These are phyloP conservation scores for Tromatobia lineatoria DNA, from an alignment of 2,888 invertebrate genomes.

Conservation along the genomic window DNA sequence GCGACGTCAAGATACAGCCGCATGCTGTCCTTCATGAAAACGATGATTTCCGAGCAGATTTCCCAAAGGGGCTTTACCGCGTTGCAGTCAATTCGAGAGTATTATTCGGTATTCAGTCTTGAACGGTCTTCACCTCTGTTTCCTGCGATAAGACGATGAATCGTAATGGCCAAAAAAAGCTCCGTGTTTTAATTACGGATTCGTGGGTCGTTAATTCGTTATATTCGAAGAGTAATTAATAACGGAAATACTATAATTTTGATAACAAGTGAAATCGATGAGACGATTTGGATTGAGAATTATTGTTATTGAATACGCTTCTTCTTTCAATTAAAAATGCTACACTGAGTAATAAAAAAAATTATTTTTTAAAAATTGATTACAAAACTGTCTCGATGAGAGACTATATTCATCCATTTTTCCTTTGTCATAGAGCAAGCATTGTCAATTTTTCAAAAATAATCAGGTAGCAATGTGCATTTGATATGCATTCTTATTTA, in stretches of 20 bases:
- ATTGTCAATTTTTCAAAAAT: too few species aligned
- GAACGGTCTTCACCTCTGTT: not conserved
- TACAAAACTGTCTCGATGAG: too few species aligned
- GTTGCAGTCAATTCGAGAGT: constrained; percentile 18
- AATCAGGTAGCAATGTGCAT: too few species aligned
- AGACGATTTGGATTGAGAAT: not conserved
- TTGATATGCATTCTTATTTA: too few species aligned
- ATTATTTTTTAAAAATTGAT: too few species aligned
- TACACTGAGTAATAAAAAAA: too few species aligned
- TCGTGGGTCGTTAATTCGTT: not conserved
- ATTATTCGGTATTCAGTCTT: constrained; percentile 18
- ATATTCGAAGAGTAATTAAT: not conserved
- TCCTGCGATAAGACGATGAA: not conserved
- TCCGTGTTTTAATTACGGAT: not conserved
- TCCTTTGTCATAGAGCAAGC: too few species aligned
- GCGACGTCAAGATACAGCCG: constrained; percentile 42
- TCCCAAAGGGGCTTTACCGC: constrained; percentile 71
- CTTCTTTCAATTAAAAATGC: not conserved
- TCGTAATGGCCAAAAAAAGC: not conserved
- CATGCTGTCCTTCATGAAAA: constrained; percentile 74
- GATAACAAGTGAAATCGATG: not conserved
- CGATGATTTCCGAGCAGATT: constrained; percentile 78
- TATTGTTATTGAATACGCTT: not conserved
- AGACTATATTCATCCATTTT: too few species aligned
- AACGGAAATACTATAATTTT: not conserved